Evolutionary conservation across 2,797 vertebrate genomes (phyloP).

Genomic region (Falco naumanni): DNA sequence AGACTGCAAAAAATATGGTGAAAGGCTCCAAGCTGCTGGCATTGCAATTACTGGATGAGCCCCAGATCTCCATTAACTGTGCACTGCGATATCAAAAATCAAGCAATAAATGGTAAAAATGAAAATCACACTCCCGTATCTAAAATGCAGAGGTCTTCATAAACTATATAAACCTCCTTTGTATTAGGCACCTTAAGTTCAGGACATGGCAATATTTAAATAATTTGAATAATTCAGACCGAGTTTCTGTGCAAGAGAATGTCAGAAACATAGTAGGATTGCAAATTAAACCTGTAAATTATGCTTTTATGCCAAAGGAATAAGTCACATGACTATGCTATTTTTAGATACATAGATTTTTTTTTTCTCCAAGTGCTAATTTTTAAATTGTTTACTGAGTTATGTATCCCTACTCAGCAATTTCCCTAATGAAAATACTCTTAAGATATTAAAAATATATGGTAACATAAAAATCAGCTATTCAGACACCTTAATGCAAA

Average conservation of each 20-base stretch:
- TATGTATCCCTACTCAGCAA: conserved; percentile 50
- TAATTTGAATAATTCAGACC: conserved; percentile 47
- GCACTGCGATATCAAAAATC: background rate
- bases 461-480: conserved; percentile 39
- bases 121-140: background rate
- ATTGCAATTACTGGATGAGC: background rate
- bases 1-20: background rate
- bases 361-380: conserved; percentile 16
- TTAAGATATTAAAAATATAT: background rate
- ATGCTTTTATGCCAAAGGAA: conserved; percentile 57
- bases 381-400: conserved; percentile 64
- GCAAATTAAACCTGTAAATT: conserved; percentile 73
- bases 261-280: conserved; percentile 54
- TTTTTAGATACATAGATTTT: conserved; percentile 57
- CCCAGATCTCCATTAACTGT: background rate
- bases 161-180: background rate
- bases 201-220: conserved; percentile 38
- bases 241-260: conserved; percentile 28
- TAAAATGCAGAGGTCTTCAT: background rate
- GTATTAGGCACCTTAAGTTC: conserved; percentile 6
- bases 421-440: conserved; percentile 39
- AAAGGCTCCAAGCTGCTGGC: background rate
- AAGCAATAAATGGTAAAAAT: conserved; percentile 29
- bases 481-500: conserved; percentile 27
- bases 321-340: conserved; percentile 43